These are phyloP conservation scores for Cinara cedri DNA, from an alignment of 2,888 invertebrate genomes.

Conservation along the genomic window DNA sequence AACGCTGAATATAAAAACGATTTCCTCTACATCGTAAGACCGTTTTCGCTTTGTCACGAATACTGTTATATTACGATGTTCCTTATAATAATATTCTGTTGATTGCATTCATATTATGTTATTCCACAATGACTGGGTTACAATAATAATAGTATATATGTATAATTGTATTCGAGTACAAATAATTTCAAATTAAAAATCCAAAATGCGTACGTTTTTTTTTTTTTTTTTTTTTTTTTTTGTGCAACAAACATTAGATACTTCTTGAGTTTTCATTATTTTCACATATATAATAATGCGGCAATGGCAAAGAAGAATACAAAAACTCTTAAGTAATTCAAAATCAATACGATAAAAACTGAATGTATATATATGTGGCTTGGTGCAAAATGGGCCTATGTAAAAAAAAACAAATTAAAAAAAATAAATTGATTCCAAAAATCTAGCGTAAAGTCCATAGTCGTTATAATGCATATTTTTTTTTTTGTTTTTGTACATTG, in stretches of 20 bases:
- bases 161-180: not conserved
- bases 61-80: conserved; percentile 14
- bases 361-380: too few relatives aligned
- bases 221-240: too few relatives aligned
- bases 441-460: too few relatives aligned
- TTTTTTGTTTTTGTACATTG: too few relatives aligned
- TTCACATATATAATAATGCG: not conserved
- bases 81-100: not conserved
- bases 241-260: not conserved
- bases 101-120: not conserved
- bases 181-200: not conserved
- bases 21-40: not conserved
- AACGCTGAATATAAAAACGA: conserved; percentile 1
- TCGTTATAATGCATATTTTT: too few relatives aligned
- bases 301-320: too few relatives aligned
- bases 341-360: too few relatives aligned
- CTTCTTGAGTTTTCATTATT: not conserved
- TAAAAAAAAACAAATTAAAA: too few relatives aligned
- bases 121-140: conserved; percentile 15
- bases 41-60: conserved; percentile 26
- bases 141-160: not conserved
- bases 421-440: too few relatives aligned
- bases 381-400: too few relatives aligned
- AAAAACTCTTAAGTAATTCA: too few relatives aligned
- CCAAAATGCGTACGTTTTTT: not conserved